These are phyloP conservation scores for Napeogenes inachia DNA, from an alignment of 2,888 invertebrate genomes.

Conservation along the genomic window DNA sequence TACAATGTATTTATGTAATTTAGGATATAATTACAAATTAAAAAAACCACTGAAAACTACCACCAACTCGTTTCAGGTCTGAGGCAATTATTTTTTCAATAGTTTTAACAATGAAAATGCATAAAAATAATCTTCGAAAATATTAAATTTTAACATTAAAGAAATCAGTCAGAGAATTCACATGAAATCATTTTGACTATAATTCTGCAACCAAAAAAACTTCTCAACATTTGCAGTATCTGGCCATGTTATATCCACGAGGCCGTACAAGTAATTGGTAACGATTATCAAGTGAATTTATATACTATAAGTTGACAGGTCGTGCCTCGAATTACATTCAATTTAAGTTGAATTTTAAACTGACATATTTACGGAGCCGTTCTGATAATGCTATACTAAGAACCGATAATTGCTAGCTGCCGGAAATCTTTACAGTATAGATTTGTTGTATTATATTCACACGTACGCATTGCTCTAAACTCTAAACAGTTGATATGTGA, in stretches of 20 bases:
- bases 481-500: background rate
- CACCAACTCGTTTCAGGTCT: no score
- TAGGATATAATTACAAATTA: no score
- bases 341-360: conserved; percentile 51
- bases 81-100: no score
- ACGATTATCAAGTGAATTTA: no score
- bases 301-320: conserved; percentile 57
- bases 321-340: conserved; percentile 57
- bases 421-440: conserved; percentile 27
- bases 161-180: conserved; percentile 42
- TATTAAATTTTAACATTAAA: conserved; percentile 15
- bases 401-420: conserved; percentile 34
- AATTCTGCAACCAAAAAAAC: no score
- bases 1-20: no score
- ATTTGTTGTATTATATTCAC: conserved; percentile 19
- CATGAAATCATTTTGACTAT: no score
- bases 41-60: no score
- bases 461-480: background rate
- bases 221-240: conserved; percentile 36
- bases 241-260: conserved; percentile 49
- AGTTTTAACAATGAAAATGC: no score
- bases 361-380: conserved; percentile 54
- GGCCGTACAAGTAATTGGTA: conserved; percentile 57
- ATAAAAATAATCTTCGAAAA: no score
- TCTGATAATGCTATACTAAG: conserved; percentile 37